Evolutionary conservation across 2,888 invertebrate genomes (phyloP).

Genomic region (Prosopocoilus inquinatus): DNA sequence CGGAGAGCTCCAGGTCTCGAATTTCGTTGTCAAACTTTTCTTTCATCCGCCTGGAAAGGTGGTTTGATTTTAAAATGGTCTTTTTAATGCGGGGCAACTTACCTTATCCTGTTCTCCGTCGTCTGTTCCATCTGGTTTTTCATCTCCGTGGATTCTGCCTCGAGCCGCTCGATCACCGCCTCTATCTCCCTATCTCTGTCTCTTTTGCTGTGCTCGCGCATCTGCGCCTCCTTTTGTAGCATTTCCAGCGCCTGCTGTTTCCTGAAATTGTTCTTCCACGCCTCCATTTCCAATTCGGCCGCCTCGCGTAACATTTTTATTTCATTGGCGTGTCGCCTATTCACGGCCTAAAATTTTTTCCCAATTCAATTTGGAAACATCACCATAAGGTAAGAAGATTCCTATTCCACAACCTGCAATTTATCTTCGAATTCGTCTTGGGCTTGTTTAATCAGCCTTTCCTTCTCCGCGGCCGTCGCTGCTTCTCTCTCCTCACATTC

Average conservation of each 20-base stretch:
- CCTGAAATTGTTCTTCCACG: conserved; percentile 62
- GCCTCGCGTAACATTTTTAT: conserved; percentile 60
- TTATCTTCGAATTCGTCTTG: conserved; percentile 55
- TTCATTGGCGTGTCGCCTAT: conserved; percentile 54
- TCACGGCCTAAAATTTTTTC: conserved; percentile 38
- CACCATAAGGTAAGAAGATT: conserved; percentile 3
- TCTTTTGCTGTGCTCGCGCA: conserved; percentile 66
- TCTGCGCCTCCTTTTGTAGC: conserved; percentile 65
- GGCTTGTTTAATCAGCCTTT: conserved; percentile 51
- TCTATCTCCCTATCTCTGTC: conserved; percentile 81
- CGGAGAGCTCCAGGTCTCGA: conserved; percentile 63
- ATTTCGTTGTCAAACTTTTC: conserved; percentile 76
- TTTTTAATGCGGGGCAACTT: background rate
- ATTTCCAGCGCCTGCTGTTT: conserved; percentile 61
- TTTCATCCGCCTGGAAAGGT: conserved; percentile 60
- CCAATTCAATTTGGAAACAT: background rate
- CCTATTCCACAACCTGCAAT: too few species aligned
- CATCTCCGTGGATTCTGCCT: conserved; percentile 62
- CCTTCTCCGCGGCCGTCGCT: conserved; percentile 50
- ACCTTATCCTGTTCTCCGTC: conserved; percentile 53
- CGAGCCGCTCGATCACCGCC: conserved; percentile 66
- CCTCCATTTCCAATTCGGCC: conserved; percentile 60
- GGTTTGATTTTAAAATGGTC: background rate
- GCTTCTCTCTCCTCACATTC: conserved; percentile 53
- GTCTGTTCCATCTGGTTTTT: conserved; percentile 61